Conservation (phyloP, 2,797 vertebrate genomes). For the Protonibea diacanthus region DNA sequence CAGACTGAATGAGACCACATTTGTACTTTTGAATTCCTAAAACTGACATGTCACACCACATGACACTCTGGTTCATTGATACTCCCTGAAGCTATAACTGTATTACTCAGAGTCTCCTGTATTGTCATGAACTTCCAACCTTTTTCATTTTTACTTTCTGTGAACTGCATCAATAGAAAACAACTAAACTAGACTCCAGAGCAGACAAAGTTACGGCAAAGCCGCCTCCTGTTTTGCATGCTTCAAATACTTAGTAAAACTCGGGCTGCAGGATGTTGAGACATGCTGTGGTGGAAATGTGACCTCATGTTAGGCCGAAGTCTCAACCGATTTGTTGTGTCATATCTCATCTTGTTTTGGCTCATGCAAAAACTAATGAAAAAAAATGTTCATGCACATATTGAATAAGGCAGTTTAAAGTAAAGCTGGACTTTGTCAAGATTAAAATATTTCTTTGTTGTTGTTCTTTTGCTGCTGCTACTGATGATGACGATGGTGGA, state of each 20-base stretch:
- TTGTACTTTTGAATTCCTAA: background rate
- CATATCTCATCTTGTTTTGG: background rate
- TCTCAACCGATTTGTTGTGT: background rate
- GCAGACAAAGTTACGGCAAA: slow-evolving; percentile 7
- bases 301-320: slow-evolving; percentile 14
- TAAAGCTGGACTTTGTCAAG: background rate
- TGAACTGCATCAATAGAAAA: background rate
- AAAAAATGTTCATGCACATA: background rate
- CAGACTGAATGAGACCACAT: background rate
- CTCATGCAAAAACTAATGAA: background rate
- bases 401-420: background rate
- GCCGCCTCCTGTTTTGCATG: slow-evolving; percentile 13
- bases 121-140: background rate
- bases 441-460: background rate
- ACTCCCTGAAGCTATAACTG: background rate
- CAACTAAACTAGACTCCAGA: background rate
- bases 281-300: slow-evolving; percentile 7
- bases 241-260: slow-evolving; percentile 32
- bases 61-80: background rate
- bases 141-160: background rate
- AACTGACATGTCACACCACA: background rate
- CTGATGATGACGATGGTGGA: background rate
- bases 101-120: background rate
- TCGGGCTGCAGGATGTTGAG: slow-evolving; percentile 27
- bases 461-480: background rate